A percentile compares a stretch with the other conserved stretches of the same genome.
These are phyloP conservation scores for Naja naja DNA, from an alignment of 2,113 vertebrate genomes.

Conservation along the genomic window DNA sequence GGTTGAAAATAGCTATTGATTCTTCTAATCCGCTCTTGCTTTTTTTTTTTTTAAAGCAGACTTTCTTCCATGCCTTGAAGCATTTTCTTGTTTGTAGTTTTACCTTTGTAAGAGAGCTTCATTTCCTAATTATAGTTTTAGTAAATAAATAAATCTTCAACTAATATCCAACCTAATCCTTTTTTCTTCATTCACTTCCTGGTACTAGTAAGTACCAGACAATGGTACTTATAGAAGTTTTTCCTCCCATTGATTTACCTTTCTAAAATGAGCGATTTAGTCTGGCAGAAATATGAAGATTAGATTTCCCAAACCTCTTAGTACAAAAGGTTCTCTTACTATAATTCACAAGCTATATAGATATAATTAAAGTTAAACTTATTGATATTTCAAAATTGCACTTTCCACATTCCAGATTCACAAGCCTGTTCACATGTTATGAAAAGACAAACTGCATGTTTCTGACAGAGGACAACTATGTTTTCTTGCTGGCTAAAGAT, in stretches of 20 bases:
- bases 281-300: not conserved
- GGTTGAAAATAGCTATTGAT: slow-evolving; percentile 12
- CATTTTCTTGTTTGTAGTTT: slow-evolving; percentile 44
- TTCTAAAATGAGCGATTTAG: not conserved
- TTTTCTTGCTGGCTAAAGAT: not conserved
- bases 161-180: slow-evolving; percentile 39
- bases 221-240: slow-evolving; percentile 4
- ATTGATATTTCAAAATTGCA: not conserved
- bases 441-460: not conserved
- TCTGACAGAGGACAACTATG: not conserved
- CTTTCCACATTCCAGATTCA: not conserved
- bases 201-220: slow-evolving; percentile 22
- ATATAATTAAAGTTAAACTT: not conserved
- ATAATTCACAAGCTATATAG: not conserved
- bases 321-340: not conserved
- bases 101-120: slow-evolving; percentile 51
- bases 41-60: slow-evolving; percentile 14
- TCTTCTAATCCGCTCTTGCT: slow-evolving; percentile 33
- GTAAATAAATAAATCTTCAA: slow-evolving; percentile 29
- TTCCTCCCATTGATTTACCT: slow-evolving; percentile 36
- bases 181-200: slow-evolving; percentile 40
- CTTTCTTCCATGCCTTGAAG: slow-evolving; percentile 35
- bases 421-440: not conserved
- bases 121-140: slow-evolving; percentile 46
- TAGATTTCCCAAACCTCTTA: not conserved